phyloP scores from a whole-genome alignment of 2,113 vertebrate genomes.

The Toxostoma redivivum region DNA sequence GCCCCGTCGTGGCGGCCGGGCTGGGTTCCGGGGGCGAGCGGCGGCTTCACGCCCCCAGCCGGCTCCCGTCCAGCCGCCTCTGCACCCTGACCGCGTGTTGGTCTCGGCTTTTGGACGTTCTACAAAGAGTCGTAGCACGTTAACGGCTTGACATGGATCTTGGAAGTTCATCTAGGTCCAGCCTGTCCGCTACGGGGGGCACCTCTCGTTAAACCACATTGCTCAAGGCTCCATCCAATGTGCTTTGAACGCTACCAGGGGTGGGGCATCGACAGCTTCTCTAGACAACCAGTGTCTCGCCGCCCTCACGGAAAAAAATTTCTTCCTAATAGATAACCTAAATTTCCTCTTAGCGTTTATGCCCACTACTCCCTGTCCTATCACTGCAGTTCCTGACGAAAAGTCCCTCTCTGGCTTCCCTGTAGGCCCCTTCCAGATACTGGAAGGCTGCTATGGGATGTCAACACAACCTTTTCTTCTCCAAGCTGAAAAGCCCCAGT shows the following conservation, averaged over 20 bases:
- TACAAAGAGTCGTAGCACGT: accelerated
- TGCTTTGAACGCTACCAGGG: not conserved
- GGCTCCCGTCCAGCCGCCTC: too few species aligned
- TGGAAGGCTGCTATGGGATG: not conserved
- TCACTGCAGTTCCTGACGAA: not conserved
- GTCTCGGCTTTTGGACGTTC: not conserved
- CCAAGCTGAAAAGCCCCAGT: not conserved
- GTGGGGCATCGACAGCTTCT: not conserved
- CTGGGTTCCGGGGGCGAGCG: too few species aligned
- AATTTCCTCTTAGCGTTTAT: not conserved
- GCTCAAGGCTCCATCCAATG: too few species aligned
- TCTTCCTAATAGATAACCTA: not conserved
- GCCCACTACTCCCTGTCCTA: not conserved
- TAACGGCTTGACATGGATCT: not conserved
- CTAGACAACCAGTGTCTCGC: not conserved
- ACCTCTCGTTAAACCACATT: not conserved
- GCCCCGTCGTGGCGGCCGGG: accelerated
- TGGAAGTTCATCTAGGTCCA: not conserved
- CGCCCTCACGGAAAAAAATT: not conserved
- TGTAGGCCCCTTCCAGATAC: not conserved
- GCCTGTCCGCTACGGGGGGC: too few species aligned
- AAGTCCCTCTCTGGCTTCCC: not conserved
- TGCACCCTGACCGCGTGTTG: accelerated
- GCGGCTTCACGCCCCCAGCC: accelerated
- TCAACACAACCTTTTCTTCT: not conserved